Evolutionary conservation across 1,140 invertebrate species (phyloP).

Genomic region (Drosophila tropicalis): DNA sequence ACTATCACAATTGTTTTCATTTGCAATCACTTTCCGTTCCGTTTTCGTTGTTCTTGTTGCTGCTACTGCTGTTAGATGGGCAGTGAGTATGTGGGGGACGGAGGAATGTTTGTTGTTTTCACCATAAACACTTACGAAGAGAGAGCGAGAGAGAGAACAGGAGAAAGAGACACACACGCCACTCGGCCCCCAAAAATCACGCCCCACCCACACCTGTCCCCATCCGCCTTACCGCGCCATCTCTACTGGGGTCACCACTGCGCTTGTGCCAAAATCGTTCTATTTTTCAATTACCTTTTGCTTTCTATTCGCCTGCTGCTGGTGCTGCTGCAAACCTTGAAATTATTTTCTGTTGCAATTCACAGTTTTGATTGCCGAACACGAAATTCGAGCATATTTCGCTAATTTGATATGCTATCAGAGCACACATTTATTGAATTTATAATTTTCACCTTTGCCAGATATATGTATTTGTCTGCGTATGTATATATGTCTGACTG

Average conservation of each 20-base stretch:
- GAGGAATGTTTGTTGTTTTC: constrained; percentile 52
- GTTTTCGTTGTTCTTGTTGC: constrained; percentile 37
- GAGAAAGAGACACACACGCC: constrained; percentile 35
- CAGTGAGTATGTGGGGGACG: neutral
- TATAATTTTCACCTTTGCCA: constrained; percentile 80
- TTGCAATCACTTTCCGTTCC: constrained; percentile 72
- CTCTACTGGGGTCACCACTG: constrained; percentile 45
- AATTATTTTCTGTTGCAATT: constrained; percentile 78
- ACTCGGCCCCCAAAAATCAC: constrained; percentile 73
- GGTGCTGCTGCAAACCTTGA: constrained; percentile 71
- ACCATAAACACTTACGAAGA: constrained; percentile 34
- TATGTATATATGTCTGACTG: constrained; percentile 51
- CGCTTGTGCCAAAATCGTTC: constrained; percentile 81
- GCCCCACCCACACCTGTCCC: constrained; percentile 61
- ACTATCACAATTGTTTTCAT: constrained; percentile 66
- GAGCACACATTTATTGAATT: constrained; percentile 72
- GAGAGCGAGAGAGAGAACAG: neutral
- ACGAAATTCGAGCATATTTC: constrained; percentile 73
- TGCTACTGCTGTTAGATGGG: constrained; percentile 1
- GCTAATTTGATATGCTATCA: constrained; percentile 78
- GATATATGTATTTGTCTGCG: constrained; percentile 34
- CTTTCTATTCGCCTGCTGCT: constrained; percentile 74
- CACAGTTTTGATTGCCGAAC: constrained; percentile 68
- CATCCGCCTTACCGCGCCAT: constrained; percentile 43
- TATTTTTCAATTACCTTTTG: constrained; percentile 82